Evolutionary conservation across 2,888 invertebrate species (phyloP), one percentile per base, ranked within the genome.

Genomic region (Argyra leucocephala): DNA sequence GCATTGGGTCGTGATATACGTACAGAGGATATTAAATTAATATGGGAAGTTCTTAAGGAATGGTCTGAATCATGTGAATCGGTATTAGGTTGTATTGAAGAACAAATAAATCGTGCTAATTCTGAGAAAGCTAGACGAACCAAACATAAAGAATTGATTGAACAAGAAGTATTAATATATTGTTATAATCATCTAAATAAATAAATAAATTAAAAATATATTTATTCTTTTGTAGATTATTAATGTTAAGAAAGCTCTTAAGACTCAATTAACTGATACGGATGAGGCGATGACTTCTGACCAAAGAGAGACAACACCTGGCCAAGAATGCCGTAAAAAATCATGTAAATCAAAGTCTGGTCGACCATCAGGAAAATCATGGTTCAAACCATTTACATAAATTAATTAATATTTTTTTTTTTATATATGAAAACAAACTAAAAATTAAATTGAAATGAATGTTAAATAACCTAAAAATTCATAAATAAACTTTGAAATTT

Each of bases 1-100:
- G 94, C 96, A 0, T 86, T 96, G 48, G 96, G 96, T 0, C 84
- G 97, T 22, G 97, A 98, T 75, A 95, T 96, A 36, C 85, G 90
- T 48, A 85, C 89, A 0, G 91, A 89, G 64, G 93, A 95, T 75
- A 86, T 96, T 0, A 84, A 88, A 15, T 84, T 87, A 66, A 93
- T 96, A 63, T 88, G 91, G 0, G 85, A 87, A 67, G 92, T 91
- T 10, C 80, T 94, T 24, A 88, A 90, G 61, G 89, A 90, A 70
- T 94, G 96, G 96, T 94, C 94, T 75, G 87, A 90, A 69, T 83
- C 90, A 2, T 97, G 96, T 75, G 94, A 96, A 75, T 87, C 88
- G 3, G 92, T 96, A 24, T 84, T 96, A 66, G 86, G 85, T 68
- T 93, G 93, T 70, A 93, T 97, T 10, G 95, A 96, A 75, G 85